These are phyloP conservation scores for Dorcus hopei DNA, from an alignment of 2,888 invertebrate genomes.

Conservation along the genomic window DNA sequence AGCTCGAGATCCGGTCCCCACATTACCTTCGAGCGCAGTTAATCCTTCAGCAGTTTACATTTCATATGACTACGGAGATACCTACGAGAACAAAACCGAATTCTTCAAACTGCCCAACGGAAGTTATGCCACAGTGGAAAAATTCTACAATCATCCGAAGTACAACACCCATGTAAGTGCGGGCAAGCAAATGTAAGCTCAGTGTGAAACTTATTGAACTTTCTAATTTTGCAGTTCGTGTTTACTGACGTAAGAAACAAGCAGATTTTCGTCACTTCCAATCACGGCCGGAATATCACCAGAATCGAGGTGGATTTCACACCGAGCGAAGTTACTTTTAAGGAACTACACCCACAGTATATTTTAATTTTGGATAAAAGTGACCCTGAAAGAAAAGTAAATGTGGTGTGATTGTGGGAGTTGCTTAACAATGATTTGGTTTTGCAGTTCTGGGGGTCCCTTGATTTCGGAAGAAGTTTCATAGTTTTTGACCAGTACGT, in stretches of 20 bases:
- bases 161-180: constrained; percentile 74
- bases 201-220: not conserved
- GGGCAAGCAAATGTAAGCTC: not conserved
- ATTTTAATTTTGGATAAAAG: constrained; percentile 76
- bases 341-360: constrained; percentile 65
- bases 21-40: constrained; percentile 44
- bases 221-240: constrained; percentile 65
- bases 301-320: constrained; percentile 65
- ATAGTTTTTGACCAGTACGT: constrained; percentile 67
- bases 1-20: constrained; percentile 68
- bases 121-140: constrained; percentile 68
- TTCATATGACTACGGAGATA: constrained; percentile 83
- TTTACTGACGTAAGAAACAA: constrained; percentile 79
- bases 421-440: too few species aligned
- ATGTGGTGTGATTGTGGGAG: not conserved
- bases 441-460: too few species aligned
- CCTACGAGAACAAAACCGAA: constrained; percentile 71
- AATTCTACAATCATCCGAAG: constrained; percentile 81
- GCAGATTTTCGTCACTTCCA: constrained; percentile 70
- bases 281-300: constrained; percentile 69
- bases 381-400: constrained; percentile 49
- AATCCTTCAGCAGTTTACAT: constrained; percentile 75
- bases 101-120: constrained; percentile 58
- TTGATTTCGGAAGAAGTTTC: constrained; percentile 53
- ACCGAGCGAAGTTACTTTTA: constrained; percentile 75